Percentiles rank a stretch among this genome's conserved stretches.
Evolutionary conservation across 1,140 invertebrate species (phyloP).

Genomic region (Augochlora pura): DNA sequence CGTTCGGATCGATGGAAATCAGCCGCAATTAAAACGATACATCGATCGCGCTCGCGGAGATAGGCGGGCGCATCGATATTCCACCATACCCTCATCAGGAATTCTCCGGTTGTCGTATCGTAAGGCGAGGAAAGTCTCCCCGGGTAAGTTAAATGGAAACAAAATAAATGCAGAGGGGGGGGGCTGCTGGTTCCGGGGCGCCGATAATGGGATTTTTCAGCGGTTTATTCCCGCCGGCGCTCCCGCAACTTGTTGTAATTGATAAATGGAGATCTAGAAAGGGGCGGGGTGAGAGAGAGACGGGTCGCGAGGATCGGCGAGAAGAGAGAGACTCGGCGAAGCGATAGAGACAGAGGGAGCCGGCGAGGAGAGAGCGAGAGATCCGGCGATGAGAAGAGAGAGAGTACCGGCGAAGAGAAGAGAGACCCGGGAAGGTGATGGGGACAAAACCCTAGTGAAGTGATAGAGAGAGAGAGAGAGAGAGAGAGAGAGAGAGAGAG

Average conservation of each 20-base stretch:
- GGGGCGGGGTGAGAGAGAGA: background rate
- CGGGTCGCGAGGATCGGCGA: no score
- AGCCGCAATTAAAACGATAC: constrained; percentile 1
- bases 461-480: background rate
- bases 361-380: no score
- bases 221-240: constrained; percentile 50
- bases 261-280: constrained; percentile 57
- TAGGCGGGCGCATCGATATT: constrained; percentile 34
- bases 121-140: constrained; percentile 26
- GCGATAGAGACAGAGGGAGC: no score
- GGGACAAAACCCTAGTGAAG: no score
- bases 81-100: constrained; percentile 22
- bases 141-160: constrained; percentile 51
- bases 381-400: no score
- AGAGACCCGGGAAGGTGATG: no score
- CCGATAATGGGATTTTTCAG: constrained; percentile 60
- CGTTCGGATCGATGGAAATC: background rate
- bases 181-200: constrained; percentile 23
- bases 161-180: constrained; percentile 54
- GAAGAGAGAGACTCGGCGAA: no score
- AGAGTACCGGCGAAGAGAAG: no score
- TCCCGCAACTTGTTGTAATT: constrained; percentile 56
- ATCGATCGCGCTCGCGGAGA: background rate
- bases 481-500: constrained; percentile 23
- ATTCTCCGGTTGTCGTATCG: constrained; percentile 29